Evolutionary conservation across 2,797 vertebrate species (phyloP), one percentile per base, ranked within the genome.

Genomic region (Mustela erminea): DNA sequence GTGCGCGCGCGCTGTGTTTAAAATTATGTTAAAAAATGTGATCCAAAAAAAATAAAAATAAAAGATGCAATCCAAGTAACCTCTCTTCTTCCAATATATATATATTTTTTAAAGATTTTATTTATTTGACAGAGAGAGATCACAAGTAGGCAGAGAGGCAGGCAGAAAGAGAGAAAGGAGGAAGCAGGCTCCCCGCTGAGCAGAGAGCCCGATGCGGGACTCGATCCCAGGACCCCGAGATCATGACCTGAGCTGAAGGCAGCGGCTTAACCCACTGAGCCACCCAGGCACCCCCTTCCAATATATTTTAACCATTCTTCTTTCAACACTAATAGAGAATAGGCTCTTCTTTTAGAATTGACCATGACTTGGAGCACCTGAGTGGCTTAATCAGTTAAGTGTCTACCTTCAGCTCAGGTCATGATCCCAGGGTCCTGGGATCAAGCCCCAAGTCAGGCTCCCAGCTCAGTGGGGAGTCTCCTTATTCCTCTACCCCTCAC

Each of bases 1-100:
- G 0, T 2, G 21, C 84, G 10, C 87, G 29, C 58, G 86, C 0
- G 15, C 52, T 54, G 17, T 54, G 52, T 54, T 93, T 92, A 38
- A 96, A 95, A 88, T 92, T 56, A 88, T 43, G 41, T 25, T 93
- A 95, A 4, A 93, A 77, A 9, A 95, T 43, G 49, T 77, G 88
- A 97, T 52, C 49, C 49, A 52, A 52, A 52, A 52, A 52, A 52
- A 52, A 17, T 17, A 52, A 52, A 52, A 52, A 52, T 52, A 52
- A 52, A 52, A 52, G 15, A 52, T 17, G 49, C 15, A 4, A 52
- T 43, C 62, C 82, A 93, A 97, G 29, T 20, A 96, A 80, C 27
- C 5, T 27, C 49, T 25, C 38, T 5, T 72, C 58, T 64, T 96
- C 74, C 66, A 75, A 75, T 81, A 38, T 77, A 85, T 82, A 75